phyloP scores from a whole-genome alignment of 2,888 invertebrate species.

The Norana najaformis region DNA sequence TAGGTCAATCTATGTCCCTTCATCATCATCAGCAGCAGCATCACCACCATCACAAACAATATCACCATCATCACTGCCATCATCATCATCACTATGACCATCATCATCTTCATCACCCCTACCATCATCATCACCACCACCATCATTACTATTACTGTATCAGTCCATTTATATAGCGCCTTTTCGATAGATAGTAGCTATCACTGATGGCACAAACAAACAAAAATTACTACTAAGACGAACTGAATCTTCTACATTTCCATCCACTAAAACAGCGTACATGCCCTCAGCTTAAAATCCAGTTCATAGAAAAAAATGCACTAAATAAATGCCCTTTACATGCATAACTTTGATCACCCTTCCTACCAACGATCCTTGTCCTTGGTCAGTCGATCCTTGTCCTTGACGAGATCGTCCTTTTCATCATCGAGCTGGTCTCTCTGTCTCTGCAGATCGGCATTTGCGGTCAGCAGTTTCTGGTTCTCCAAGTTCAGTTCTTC shows the following conservation, averaged over 20 bases:
- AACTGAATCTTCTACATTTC: too few relatives aligned
- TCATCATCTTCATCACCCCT: background rate
- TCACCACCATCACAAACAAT: too few relatives aligned
- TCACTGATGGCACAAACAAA: too few relatives aligned
- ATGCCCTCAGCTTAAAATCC: too few relatives aligned
- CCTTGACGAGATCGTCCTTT: conserved; percentile 77
- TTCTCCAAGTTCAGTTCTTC: conserved; percentile 51
- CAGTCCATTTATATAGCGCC: background rate
- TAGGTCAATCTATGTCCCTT: background rate
- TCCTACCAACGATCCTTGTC: conserved; percentile 62
- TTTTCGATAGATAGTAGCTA: too few relatives aligned
- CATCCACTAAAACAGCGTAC: too few relatives aligned
- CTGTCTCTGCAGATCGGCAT: conserved; percentile 74
- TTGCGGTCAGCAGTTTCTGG: conserved; percentile 52
- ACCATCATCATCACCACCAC: background rate
- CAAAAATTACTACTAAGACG: too few relatives aligned
- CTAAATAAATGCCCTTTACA: background rate
- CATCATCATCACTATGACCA: background rate
- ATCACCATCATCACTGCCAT: background rate
- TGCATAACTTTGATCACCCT: background rate
- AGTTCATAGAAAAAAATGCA: background rate
- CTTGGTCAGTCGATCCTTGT: conserved; percentile 61
- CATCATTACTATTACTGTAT: background rate
- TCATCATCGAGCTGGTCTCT: conserved; percentile 78
- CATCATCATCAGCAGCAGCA: background rate